These are phyloP conservation scores for Pteruthius melanotis DNA, from an alignment of 2,113 vertebrate species.

Conservation along the genomic window DNA sequence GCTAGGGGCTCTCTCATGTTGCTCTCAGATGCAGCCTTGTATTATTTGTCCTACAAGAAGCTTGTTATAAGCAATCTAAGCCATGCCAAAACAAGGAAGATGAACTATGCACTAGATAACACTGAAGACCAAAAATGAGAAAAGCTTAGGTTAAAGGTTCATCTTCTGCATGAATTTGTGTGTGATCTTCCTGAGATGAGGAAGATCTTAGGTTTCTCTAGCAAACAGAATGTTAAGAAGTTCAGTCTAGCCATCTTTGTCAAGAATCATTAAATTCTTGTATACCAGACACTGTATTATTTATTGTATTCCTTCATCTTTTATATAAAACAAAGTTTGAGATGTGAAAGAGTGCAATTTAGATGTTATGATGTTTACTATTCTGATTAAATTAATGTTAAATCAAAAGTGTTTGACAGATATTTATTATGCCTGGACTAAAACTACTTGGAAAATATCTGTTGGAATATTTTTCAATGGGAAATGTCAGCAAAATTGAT, in stretches of 20 bases:
- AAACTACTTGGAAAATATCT: not conserved
- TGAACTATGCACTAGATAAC: not conserved
- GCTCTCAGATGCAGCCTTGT: not conserved
- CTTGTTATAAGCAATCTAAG: not conserved
- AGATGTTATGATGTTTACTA: not conserved
- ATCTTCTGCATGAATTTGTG: not conserved
- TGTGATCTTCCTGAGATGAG: not conserved
- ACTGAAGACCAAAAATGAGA: rapidly evolving
- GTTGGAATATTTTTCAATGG: not conserved
- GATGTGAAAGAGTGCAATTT: not conserved
- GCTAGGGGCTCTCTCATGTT: not conserved
- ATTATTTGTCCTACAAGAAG: not conserved
- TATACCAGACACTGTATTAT: not conserved
- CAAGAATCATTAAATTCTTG: not conserved
- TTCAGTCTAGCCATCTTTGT: not conserved
- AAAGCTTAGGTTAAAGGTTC: not conserved
- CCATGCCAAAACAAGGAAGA: not conserved
- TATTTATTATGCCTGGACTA: not conserved
- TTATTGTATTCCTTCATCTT: not conserved
- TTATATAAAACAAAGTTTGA: not conserved
- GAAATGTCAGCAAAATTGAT: not conserved
- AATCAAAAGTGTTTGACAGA: not conserved
- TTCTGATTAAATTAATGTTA: not conserved
- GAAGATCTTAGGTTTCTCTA: not conserved
- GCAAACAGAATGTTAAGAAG: not conserved